phyloP scores from a whole-genome alignment of 1,140 invertebrate genomes.

The Saccostrea echinata region DNA sequence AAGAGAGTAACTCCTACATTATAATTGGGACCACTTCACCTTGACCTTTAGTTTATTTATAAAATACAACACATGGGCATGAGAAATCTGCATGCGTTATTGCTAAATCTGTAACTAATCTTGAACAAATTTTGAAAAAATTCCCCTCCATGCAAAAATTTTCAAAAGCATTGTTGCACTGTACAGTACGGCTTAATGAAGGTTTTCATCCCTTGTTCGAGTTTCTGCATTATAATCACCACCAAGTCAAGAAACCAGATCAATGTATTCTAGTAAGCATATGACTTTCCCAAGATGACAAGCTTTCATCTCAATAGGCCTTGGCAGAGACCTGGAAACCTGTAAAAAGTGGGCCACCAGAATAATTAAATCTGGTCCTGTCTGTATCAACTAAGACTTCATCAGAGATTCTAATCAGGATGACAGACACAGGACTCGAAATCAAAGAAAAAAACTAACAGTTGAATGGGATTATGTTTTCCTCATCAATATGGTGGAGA shows the following conservation, averaged over 20 bases:
- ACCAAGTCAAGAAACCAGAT: not conserved
- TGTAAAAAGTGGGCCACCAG: not conserved
- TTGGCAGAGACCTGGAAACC: constrained; percentile 1
- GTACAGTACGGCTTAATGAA: too few relatives aligned
- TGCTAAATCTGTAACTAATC: not conserved
- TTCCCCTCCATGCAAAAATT: not conserved
- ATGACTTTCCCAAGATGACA: constrained; percentile 12
- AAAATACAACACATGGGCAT: not conserved
- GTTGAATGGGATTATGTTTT: not conserved
- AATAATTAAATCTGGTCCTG: not conserved
- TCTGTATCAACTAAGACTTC: not conserved
- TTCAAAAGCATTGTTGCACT: too few relatives aligned
- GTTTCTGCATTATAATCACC: not conserved
- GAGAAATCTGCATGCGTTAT: not conserved
- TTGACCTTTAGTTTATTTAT: constrained; percentile 4
- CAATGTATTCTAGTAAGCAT: not conserved
- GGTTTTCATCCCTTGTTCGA: not conserved
- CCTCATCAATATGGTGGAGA: not conserved
- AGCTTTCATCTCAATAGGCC: not conserved
- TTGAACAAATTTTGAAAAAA: not conserved
- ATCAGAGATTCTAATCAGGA: not conserved
- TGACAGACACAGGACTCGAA: not conserved
- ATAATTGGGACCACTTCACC: constrained; percentile 24
- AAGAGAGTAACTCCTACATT: constrained; percentile 22
- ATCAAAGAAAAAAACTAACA: not conserved